Base-by-base conservation (phyloP, 2,113 vertebrate genomes). In the Tachycineta bicolor region DNA sequence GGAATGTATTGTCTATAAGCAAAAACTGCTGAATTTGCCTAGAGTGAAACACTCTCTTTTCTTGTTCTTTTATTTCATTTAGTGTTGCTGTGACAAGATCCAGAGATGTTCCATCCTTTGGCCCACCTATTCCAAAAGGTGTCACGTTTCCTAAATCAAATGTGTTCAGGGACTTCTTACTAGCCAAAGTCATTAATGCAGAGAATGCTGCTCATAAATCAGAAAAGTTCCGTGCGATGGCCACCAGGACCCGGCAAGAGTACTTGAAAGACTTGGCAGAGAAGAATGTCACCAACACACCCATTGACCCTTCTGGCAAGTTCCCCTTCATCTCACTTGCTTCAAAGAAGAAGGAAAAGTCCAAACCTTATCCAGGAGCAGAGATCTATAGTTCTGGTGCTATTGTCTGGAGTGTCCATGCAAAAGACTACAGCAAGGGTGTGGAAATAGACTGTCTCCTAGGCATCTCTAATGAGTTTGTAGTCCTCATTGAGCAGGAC, bases 171-270 rank as follows among this genome's bases (percentile, higher is more conserved):
- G 99, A 99, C 98, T 99, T 99, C 97, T 98, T 99, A 80, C 93
- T 99, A 90, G 98, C 99, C 94, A 99, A 99, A 98, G 99, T 99
- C 87, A 99, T 99, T 94, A 99, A 99, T 75, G 99, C 99, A 15
- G 99, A 99, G 97, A 99, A 99, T 85, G 99, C 99, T 49, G 99
- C 99, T 93, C 99, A 99, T 95, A 99, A 99, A 96, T 99, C 99
- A 1, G 99, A 99, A 24, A 99, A 99, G 96, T 99, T 99, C 64
- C 98, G 99, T 3, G 99, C 99, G 6, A 99, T 99, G 99, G 99
- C 99, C 15, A 99, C 99, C 12, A 98, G 99, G 87, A 99, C 99
- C 5, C 98, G 99, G 63, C 99, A 99, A 96, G 99, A 99, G 90
- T 99, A 99, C 95, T 98, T 99, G 93, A 98, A 99, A 93, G 99